A percentile compares a stretch with the other conserved stretches of the same genome.
phyloP scores from a whole-genome alignment of 2,888 invertebrate species.

The Hydrotaea diabolus region DNA sequence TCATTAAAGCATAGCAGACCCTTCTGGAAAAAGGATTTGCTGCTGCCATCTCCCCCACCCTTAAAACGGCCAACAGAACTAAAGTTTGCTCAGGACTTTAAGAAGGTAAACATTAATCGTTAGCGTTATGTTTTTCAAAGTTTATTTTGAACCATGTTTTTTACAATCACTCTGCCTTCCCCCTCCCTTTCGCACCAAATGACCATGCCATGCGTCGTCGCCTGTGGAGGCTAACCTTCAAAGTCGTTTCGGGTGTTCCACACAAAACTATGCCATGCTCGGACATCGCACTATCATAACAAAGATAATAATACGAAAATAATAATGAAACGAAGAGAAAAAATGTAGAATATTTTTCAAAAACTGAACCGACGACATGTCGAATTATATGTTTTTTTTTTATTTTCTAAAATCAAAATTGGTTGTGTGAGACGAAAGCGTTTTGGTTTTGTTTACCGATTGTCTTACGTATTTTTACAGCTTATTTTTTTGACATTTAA shows the following conservation, averaged over 20 bases:
- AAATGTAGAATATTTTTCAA: background rate
- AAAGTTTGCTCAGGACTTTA: conserved; percentile 3
- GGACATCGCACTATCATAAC: conserved; percentile 9
- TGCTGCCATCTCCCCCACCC: background rate
- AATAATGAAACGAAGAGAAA: background rate
- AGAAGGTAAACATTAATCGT: conserved; percentile 29
- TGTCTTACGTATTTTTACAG: too few relatives aligned
- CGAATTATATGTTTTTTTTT: too few relatives aligned
- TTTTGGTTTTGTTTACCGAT: too few relatives aligned
- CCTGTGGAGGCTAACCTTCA: conserved; percentile 25
- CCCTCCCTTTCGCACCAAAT: background rate
- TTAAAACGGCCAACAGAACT: background rate
- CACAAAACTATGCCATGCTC: background rate
- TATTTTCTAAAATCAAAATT: too few relatives aligned
- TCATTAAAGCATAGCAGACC: conserved; percentile 15
- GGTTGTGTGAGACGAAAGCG: too few relatives aligned
- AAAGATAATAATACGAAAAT: background rate
- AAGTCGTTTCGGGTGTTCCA: conserved; percentile 17
- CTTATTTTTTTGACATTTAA: too few relatives aligned
- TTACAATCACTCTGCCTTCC: too few relatives aligned
- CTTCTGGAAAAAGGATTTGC: conserved; percentile 7
- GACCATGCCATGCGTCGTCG: background rate
- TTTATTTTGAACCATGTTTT: background rate
- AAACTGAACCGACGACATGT: background rate
- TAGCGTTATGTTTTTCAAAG: conserved; percentile 8